These are phyloP conservation scores for Sturmia bella DNA, from an alignment of 2,888 invertebrate genomes.

Conservation along the genomic window DNA sequence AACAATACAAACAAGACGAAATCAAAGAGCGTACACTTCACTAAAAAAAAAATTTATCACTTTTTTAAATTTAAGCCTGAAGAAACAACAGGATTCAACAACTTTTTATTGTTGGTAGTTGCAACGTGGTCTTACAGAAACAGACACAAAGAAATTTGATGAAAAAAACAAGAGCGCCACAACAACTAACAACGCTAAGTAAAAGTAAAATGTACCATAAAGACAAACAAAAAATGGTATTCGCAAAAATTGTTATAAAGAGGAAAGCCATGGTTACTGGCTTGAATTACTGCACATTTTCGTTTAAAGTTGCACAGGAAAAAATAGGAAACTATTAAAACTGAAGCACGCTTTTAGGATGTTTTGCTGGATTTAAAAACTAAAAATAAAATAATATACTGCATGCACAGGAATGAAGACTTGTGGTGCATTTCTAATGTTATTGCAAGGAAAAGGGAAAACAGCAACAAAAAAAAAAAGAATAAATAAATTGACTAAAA, in stretches of 20 bases:
- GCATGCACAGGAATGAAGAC: conserved; percentile 1
- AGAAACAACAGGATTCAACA: conserved; percentile 25
- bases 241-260: neutral
- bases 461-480: neutral
- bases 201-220: conserved; percentile 30
- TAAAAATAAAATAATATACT: neutral
- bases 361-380: conserved; percentile 1
- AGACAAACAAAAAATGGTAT: neutral
- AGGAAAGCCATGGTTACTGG: conserved; percentile 26
- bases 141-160: conserved; percentile 4
- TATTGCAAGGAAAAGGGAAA: neutral
- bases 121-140: conserved; percentile 19
- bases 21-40: conserved; percentile 1
- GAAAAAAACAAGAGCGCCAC: neutral
- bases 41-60: conserved; percentile 16
- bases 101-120: conserved; percentile 41
- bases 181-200: conserved; percentile 14
- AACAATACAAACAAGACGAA: conserved; percentile 1
- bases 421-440: conserved; percentile 17
- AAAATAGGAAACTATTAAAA: neutral
- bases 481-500: neutral
- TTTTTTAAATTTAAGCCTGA: conserved; percentile 6
- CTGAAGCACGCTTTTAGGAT: conserved; percentile 47
- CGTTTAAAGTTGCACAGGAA: neutral
- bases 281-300: conserved; percentile 29